Evolutionary conservation across 2,113 vertebrate genomes (phyloP).

Genomic region (Hypocryptadius cinnamomeus): DNA sequence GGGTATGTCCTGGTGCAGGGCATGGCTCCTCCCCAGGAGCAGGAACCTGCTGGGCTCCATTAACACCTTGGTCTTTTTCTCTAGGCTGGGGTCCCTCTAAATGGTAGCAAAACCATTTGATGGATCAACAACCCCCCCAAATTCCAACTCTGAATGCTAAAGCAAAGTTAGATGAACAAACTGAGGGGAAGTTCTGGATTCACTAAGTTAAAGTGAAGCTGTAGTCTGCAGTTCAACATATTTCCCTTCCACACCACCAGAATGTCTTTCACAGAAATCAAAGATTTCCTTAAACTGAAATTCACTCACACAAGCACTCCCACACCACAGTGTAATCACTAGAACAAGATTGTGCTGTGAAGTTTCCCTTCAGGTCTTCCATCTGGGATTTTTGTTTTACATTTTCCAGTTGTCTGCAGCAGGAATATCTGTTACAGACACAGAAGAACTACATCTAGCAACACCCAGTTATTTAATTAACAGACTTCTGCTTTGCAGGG

Average conservation of each 20-base stretch:
- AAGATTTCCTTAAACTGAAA: slow-evolving; percentile 5
- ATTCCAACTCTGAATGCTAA: background rate
- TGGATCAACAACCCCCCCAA: background rate
- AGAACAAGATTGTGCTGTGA: background rate
- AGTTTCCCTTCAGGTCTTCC: background rate
- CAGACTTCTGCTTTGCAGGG: background rate
- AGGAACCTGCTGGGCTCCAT: background rate
- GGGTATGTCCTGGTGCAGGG: background rate
- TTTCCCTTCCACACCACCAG: background rate
- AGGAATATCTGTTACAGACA: background rate
- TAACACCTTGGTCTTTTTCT: background rate
- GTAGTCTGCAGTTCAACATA: background rate
- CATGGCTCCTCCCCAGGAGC: background rate
- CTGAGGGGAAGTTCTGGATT: background rate
- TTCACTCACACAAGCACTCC: background rate
- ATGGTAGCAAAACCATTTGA: background rate
- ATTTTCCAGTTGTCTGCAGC: slow-evolving; percentile 6
- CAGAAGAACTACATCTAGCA: background rate
- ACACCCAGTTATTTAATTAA: background rate
- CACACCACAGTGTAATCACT: background rate
- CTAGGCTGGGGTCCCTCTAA: background rate
- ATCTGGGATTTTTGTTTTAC: slow-evolving; percentile 15
- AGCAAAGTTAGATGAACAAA: background rate
- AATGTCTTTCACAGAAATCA: background rate
- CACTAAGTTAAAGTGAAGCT: background rate